A percentile compares a stretch with the other conserved stretches of the same genome.
Conservation (phyloP, 2,888 invertebrate genomes). For the Leucophenga maculata region DNA sequence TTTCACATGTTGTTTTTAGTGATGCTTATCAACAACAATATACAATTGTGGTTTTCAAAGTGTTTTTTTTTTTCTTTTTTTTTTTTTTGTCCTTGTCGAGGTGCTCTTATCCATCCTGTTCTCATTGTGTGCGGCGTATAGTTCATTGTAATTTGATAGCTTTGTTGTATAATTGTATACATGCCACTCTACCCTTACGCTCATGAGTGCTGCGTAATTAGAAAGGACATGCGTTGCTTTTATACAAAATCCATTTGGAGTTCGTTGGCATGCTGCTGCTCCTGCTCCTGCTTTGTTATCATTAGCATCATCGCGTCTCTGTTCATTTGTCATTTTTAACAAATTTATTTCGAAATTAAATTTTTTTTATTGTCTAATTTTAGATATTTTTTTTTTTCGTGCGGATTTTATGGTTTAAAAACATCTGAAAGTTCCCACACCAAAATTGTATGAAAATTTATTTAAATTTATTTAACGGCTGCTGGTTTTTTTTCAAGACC, state of each 20-base stretch:
- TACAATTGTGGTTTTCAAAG: constrained; percentile 39
- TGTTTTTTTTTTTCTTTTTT: constrained; percentile 49
- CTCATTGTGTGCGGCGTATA: background rate
- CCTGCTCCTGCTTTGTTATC: too few species aligned
- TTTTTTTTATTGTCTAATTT: constrained; percentile 13
- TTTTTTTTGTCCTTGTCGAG: constrained; percentile 37
- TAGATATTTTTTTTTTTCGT: too few species aligned
- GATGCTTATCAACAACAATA: constrained; percentile 36
- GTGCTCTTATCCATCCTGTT: too few species aligned
- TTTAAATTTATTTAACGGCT: too few species aligned
- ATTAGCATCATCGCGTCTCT: constrained; percentile 41
- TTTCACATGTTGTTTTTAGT: constrained; percentile 9
- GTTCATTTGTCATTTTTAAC: constrained; percentile 63
- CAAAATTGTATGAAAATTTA: background rate
- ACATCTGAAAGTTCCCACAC: background rate
- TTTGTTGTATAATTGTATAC: constrained; percentile 57
- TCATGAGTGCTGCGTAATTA: constrained; percentile 63
- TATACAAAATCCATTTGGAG: constrained; percentile 6
- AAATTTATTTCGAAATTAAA: constrained; percentile 64
- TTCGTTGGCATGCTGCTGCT: background rate
- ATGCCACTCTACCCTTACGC: background rate
- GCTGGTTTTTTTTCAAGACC: too few species aligned
- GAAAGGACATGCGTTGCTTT: constrained; percentile 52
- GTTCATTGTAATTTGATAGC: constrained; percentile 59
- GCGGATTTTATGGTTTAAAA: background rate